phyloP scores from a whole-genome alignment of 2,888 invertebrate genomes.

The Ischnura elegans region DNA sequence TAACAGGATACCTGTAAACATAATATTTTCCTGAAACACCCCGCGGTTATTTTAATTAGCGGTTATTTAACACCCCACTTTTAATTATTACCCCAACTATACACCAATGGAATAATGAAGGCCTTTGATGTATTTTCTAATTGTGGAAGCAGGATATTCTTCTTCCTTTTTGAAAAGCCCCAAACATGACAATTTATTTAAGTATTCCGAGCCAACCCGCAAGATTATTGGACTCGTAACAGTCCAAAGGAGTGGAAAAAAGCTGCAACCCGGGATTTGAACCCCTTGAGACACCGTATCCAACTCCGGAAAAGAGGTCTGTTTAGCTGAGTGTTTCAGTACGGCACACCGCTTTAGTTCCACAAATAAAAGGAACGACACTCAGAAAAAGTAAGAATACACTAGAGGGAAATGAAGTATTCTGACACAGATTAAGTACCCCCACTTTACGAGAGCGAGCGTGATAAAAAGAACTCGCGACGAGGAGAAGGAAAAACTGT shows the following conservation, averaged over 20 bases:
- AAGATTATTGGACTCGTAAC: background rate
- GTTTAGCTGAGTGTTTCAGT: background rate
- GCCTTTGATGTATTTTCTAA: no score
- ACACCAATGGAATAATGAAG: no score
- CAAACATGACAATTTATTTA: no score
- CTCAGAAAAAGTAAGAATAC: background rate
- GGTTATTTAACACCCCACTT: no score
- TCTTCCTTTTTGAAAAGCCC: no score
- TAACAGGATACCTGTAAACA: no score
- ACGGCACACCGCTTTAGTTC: background rate
- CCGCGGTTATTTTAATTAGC: no score
- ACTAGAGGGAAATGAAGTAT: background rate
- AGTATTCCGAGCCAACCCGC: background rate
- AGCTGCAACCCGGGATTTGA: background rate
- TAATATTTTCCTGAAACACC: no score
- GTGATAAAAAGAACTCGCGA: background rate
- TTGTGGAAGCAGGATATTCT: no score
- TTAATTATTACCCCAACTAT: no score
- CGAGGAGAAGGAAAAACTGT: background rate
- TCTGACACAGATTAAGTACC: constrained; percentile 7
- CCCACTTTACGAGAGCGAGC: background rate
- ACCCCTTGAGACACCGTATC: background rate
- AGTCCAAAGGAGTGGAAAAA: background rate
- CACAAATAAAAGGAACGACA: background rate
- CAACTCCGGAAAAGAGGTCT: background rate